Evolutionary conservation across 1,140 invertebrate species (phyloP), one percentile per base, ranked within the genome.

Genomic region (Trachymyrmex septentrionalis): DNA sequence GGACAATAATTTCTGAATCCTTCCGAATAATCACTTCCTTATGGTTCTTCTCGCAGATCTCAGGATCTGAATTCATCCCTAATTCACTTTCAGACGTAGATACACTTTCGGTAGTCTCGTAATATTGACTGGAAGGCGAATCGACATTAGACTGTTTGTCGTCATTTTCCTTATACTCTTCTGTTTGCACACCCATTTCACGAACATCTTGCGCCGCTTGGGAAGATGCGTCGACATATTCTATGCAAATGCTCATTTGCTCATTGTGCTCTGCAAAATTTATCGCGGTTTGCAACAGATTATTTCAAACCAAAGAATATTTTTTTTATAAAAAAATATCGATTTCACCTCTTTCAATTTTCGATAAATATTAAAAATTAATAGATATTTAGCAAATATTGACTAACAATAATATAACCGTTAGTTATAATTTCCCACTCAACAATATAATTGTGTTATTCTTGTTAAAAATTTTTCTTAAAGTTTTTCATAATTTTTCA

Each of bases 1-100:
- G 66, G 48, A 88, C 90, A 34, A 93, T 92, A n/a, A 93, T 93
- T 75, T 92, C 89, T 9, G 92, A 91, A 59, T 93, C 92, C n/a
- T 92, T 92, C 59, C 91, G 85, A 59, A 93, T 93, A 50, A 93
- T 93, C 21, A 88, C 88, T 2, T 55, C 55, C 19, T 88, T 91
- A 30, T 88, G 81, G 14, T 16, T 76, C 14, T 81, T 75, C 30
- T 69, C 69, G 48, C 64, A 78, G 3, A 59, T 6, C 19, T 87
- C 80, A 44, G 57, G 16, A 71, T 90, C 59, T 16, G 27, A 80
- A 38, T 89, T 82, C 10, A 77, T 27, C 10, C 12, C 72, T 3
- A 67, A 87, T n/a, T 89, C 87, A 27, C 53, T 91, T 34, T 59
- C 76, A 21, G 59, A 92, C 4, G 86, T 72, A 0, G 50, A 71